Evolutionary conservation across 2,888 invertebrate genomes (phyloP).

Genomic region (Nemoura dubitans): DNA sequence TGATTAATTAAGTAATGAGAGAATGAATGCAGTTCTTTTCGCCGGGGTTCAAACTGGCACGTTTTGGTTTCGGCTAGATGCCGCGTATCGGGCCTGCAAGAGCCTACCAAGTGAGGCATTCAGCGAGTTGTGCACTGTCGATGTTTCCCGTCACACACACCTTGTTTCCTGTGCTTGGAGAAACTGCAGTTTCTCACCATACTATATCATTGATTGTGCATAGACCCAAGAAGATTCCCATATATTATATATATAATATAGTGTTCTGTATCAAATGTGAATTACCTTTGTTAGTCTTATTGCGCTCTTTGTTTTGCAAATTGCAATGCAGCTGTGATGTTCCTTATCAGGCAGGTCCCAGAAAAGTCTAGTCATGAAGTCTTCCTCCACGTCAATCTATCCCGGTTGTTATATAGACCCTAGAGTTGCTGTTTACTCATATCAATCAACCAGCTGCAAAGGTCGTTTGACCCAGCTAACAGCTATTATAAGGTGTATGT

Average conservation of each 20-base stretch:
- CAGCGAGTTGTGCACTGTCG: neutral
- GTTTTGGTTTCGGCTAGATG: neutral
- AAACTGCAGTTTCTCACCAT: neutral
- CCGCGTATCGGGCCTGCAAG: neutral
- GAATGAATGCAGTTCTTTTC: neutral
- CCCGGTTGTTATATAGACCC: slow-evolving; percentile 8
- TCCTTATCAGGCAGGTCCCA: slow-evolving; percentile 45
- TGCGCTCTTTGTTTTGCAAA: neutral
- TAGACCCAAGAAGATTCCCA: neutral
- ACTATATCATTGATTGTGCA: slow-evolving; percentile 4
- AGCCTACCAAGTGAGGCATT: neutral
- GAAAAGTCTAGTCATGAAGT: slow-evolving; percentile 47
- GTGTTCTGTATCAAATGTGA: neutral
- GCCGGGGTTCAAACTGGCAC: neutral
- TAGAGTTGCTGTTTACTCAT: slow-evolving; percentile 17
- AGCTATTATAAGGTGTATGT: slow-evolving; percentile 8
- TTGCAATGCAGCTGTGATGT: slow-evolving; percentile 47
- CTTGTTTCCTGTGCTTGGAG: neutral
- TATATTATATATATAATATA: neutral
- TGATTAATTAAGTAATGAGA: neutral
- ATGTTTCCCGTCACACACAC: neutral
- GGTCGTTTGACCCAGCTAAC: neutral
- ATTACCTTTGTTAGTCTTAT: neutral
- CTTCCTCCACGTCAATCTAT: slow-evolving; percentile 46
- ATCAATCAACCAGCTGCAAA: slow-evolving; percentile 18